Evolutionary conservation across 2,797 vertebrate species (phyloP), one percentile per base, ranked within the genome.

Genomic region (Neoniphon sammara): DNA sequence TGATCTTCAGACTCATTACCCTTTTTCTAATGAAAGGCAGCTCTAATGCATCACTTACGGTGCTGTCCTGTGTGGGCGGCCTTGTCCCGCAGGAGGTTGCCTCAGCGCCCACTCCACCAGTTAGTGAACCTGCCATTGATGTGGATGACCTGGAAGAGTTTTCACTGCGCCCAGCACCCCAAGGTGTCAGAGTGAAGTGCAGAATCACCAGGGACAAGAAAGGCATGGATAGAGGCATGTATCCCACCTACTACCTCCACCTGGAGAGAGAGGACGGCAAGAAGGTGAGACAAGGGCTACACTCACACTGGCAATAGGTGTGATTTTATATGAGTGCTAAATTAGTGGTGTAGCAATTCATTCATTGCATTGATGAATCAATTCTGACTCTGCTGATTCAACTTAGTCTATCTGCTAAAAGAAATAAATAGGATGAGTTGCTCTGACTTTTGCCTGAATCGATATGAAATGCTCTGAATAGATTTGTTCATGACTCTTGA

Each of bases 191-290:
- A 55, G 94, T 99, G 81, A 99, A 98, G 91, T 98, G 98, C 92
- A 94, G 97, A 84, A 99, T 99, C 92, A 98, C 98, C 15, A 92
- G 98, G 85, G 98, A 99, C 91, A 99, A 99, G 93, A 99, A 98
- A 88, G 98, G 98, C 77, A 98, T 99, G 97, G 98, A 99, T 91
- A 92, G 98, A 87, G 98, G 98, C 90, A 98, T 99, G 96, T 99
- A 98, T 85, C 98, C 98, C 70, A 99, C 98, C 70, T 99, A 99
- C 93, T 99, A 98, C 88, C 96, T 99, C 91, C 98, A 99, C 84
- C 91, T 99, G 88, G 98, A 99, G 93, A 95, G 96, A 67, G 97
- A 99, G 88, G 97, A 99, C 2, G 96, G 97, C 82, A 99, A 98
- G 94, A 99, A 98, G 97, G 98, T 98, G 87, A 94, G 87, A 79